Base-by-base conservation (phyloP, 2,797 vertebrate species). In the Novumbra hubbsi region DNA sequence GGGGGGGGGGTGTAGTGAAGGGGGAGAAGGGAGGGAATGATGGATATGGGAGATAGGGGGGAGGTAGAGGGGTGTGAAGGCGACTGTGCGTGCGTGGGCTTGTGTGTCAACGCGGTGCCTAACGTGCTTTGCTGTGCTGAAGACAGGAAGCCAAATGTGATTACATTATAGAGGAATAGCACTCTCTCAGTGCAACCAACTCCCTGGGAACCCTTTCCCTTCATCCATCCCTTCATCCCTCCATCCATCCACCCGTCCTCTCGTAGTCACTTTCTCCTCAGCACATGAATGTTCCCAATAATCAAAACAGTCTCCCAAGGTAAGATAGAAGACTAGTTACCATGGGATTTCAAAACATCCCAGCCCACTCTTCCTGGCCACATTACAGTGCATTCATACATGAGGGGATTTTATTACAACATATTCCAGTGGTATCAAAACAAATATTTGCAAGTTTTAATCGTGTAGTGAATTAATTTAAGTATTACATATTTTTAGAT, bases 81-180 rank as follows among this genome's bases (percentile, higher is more conserved):
- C 15, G 14, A 27, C 7, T 19, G 48, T 62, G 73, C 19, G 49
- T 65, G 48, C 32, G 62, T 50, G 45, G 5, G 62, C 30, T 30
- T 52, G 14, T 74, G 81, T 81, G 28, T 63, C 80, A 72, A 84
- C 34, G 38, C 69, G 69, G 82, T 75, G 83, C 86, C 78, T 89
- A 86, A 87, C 86, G 79, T 69, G 86, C 87, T 90, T 86, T 87
- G 87, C 86, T 70, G 86, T 87, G 87, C 80, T 41, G 81, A 84
- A 85, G 87, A 87, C 83, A 84, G 86, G 83, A 87, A 91, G 90
- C 84, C 83, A 85, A 90, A 90, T 91, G 90, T 91, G 91, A 93
- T 94, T 93, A 87, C 91, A 94, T 94, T 93, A 92, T 88, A 86
- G 90, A 90, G 88, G 90, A 91, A 89, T 89, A 87, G 87, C 89